Base-by-base conservation (phyloP, 2,888 invertebrate species). In the Drosophila birchii region DNA sequence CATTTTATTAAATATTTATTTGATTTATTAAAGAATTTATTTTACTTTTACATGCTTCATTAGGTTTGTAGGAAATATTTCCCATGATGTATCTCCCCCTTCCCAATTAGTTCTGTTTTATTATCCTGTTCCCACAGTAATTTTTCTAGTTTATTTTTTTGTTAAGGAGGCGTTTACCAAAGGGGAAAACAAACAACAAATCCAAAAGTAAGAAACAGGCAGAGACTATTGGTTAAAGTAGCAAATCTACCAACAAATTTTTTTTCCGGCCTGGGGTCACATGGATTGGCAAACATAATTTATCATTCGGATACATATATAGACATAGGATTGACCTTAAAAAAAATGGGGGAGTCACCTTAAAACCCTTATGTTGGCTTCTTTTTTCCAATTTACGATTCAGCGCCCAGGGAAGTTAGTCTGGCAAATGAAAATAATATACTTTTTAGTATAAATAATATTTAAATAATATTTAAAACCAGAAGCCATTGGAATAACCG, bases 191-290 rank as follows among this genome's bases (percentile, higher is more conserved):
- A 53, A 55, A 23, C 34, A 54, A 43, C 45, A 62, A 20, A 34
- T 51, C 9, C 20, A 51, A 51, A 61, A n/a, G 47, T 12, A 47
- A 39, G 29, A 32, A 51, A 45, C 16, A 32, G 16, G 18, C 23
- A 14, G 18, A 51, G 49, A 49, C 23, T 11, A 20, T 12, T 34
- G 34, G 16, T 18, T 14, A 49, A 49, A 59, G 36, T 64, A 75
- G 59, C 62, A 63, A 71, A 71, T 55, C 75, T 58, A 34, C 38
- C 23, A 55, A 75, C 73, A 73, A 73, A 73, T 73, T 75, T 59
- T 59, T 67, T 76, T 75, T 76, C 73, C 73, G 76, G 68, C 14
- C 29, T 4, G 8, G 63, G 75, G 41, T 47, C 36, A 41, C 16
- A 38, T 29, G 26, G 68, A 63, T 72, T 75, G 69, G 41, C 58